Evolutionary conservation across 2,797 vertebrate genomes (phyloP), one percentile per base, ranked within the genome.

Genomic region (Corythornis leucogaster): DNA sequence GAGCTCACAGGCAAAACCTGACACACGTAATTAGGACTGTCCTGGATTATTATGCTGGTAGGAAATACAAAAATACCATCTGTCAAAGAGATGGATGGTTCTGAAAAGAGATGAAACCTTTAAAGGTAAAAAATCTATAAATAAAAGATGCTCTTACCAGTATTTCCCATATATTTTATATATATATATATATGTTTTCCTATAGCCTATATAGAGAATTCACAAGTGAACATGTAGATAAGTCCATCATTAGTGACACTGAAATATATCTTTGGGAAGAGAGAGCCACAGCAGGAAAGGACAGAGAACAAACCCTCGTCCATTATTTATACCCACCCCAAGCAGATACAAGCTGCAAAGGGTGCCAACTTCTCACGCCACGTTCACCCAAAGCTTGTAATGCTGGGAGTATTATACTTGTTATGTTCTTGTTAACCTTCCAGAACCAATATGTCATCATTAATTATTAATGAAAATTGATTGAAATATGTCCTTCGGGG

Each of bases 391-490:
- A 50, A 57, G 24, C 26, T 50, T 69, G 66, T 40, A 55, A 62
- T 54, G 74, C 54, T 33, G 17, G 5, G 51, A 74, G 12, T 48
- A 31, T 26, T 93, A 71, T 4, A 59, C 35, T 80, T 73, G 66
- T 53, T 79, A 25, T 13, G 45, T 30, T 85, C 76, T 80, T 90
- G 69, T 85, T 85, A 95, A 85, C 85, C 74, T 92, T 33, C 55
- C 38, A 79, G 48, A 92, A 83, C 42, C 45, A 61, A n/a, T 67
- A 50, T 53, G 76, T 69, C 67, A 35, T 50, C 73, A 31, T 90
- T 78, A 93, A 76, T 93, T 67, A 87, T 88, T 80, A 87, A 93
- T 54, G 48, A 28, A 68, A 66, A 88, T 25, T 64, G 46, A 30
- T 55, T 84, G 76, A 91, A 92, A 46, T 48, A 81, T 12, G 69